These are phyloP conservation scores for Seira ritae DNA, from an alignment of 2,888 invertebrate species.

Conservation along the genomic window DNA sequence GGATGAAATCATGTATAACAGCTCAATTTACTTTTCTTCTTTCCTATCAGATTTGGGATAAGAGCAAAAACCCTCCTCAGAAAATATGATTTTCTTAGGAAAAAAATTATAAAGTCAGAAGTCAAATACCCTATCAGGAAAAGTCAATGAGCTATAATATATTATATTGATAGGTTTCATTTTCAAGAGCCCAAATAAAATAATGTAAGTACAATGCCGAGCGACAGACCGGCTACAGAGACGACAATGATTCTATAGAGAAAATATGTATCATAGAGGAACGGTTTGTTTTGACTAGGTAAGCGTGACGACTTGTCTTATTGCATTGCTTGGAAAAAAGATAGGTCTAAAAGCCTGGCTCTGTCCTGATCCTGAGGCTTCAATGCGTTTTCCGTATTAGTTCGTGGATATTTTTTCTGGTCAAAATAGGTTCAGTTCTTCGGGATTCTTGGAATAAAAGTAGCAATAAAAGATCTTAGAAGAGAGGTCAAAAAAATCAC, in stretches of 20 bases:
- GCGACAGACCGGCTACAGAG: slow-evolving; percentile 56
- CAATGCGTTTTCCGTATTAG: too few relatives aligned
- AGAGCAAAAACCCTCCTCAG: not conserved
- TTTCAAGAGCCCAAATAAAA: slow-evolving; percentile 18
- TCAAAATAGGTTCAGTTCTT: too few relatives aligned
- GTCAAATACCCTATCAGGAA: not conserved
- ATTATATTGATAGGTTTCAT: slow-evolving; percentile 24
- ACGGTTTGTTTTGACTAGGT: slow-evolving; percentile 71
- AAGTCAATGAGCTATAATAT: slow-evolving; percentile 40
- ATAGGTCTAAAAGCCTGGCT: slow-evolving; percentile 4
- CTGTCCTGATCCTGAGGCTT: not conserved
- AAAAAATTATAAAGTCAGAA: not conserved
- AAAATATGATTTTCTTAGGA: slow-evolving; percentile 3
- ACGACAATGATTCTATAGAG: slow-evolving; percentile 36
- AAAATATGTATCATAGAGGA: slow-evolving; percentile 30
- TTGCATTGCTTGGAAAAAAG: slow-evolving; percentile 44
- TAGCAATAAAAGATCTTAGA: slow-evolving; percentile 8
- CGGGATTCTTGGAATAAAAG: too few relatives aligned
- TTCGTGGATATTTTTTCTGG: too few relatives aligned
- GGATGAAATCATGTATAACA: too few relatives aligned
- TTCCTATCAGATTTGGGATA: not conserved
- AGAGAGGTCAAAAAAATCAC: slow-evolving; percentile 57
- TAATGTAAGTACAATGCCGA: slow-evolving; percentile 42
- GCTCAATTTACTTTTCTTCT: too few relatives aligned
- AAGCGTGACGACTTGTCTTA: slow-evolving; percentile 69